Evolutionary conservation across 2,113 vertebrate genomes (phyloP).

Genomic region (Melanostigma gelatinosum): DNA sequence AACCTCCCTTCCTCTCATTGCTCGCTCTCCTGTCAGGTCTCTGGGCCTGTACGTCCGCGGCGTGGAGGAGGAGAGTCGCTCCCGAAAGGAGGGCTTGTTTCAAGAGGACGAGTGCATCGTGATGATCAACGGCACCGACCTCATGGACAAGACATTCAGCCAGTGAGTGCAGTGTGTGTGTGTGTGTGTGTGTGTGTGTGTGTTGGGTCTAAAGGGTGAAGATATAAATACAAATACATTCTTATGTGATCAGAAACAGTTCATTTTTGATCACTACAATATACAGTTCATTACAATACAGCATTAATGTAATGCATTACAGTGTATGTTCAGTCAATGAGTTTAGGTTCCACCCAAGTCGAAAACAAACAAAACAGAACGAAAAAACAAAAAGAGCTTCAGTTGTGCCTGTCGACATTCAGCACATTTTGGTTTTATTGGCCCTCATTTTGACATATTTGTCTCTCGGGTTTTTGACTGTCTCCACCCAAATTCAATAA

Average conservation of each 20-base stretch:
- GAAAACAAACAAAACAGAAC: too few relatives aligned
- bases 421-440: background rate
- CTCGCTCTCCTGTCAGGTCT: constrained; percentile 76
- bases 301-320: too few relatives aligned
- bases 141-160: constrained; percentile 93
- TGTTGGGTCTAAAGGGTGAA: background rate
- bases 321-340: too few relatives aligned
- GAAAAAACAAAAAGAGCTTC: background rate
- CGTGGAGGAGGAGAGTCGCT: constrained; percentile 93
- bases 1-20: background rate
- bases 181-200: background rate
- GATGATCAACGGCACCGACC: constrained; percentile 91
- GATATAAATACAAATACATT: background rate
- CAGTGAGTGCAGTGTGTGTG: constrained; percentile 86
- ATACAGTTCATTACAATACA: too few relatives aligned
- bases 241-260: background rate
- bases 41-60: constrained; percentile 93
- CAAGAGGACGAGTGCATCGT: constrained; percentile 95
- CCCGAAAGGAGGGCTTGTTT: constrained; percentile 90
- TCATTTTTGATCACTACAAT: too few relatives aligned
- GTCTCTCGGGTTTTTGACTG: background rate
- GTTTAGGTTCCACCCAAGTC: too few relatives aligned
- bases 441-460: background rate
- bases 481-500: background rate
- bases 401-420: background rate